Conservation (phyloP, 2,113 vertebrate genomes). For the Semicossyphus pulcher region DNA sequence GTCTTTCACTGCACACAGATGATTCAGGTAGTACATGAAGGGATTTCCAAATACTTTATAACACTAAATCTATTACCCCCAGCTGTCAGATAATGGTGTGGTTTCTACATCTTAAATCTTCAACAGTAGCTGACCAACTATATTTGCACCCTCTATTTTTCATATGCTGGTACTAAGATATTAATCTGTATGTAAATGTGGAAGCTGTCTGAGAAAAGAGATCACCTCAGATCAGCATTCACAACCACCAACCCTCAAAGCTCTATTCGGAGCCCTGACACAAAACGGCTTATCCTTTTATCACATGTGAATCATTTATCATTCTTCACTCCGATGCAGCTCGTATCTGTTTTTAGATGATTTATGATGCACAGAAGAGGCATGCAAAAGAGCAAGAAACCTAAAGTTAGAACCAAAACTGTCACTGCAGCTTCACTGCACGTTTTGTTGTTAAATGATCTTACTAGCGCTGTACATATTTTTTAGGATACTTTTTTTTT, state of each 20-base stretch:
- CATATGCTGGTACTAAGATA: no score
- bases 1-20: no score
- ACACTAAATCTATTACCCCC: neutral
- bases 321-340: neutral
- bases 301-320: neutral
- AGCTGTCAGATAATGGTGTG: neutral
- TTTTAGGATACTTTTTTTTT: no score
- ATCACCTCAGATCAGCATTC: neutral
- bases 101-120: neutral
- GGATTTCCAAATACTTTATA: slow-evolving; percentile 13
- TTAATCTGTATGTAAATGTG: neutral
- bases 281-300: slow-evolving; percentile 10
- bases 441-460: neutral
- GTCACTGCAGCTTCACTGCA: neutral
- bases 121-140: neutral
- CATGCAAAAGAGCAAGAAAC: neutral
- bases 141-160: no score
- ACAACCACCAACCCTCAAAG: neutral
- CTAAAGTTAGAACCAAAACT: neutral
- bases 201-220: neutral
- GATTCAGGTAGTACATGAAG: no score
- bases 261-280: neutral
- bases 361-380: neutral
- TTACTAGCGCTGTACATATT: no score
- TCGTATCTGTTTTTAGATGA: neutral